Evolutionary conservation across 2,888 invertebrate genomes (phyloP).

Genomic region (Anoplius nigerrimus): DNA sequence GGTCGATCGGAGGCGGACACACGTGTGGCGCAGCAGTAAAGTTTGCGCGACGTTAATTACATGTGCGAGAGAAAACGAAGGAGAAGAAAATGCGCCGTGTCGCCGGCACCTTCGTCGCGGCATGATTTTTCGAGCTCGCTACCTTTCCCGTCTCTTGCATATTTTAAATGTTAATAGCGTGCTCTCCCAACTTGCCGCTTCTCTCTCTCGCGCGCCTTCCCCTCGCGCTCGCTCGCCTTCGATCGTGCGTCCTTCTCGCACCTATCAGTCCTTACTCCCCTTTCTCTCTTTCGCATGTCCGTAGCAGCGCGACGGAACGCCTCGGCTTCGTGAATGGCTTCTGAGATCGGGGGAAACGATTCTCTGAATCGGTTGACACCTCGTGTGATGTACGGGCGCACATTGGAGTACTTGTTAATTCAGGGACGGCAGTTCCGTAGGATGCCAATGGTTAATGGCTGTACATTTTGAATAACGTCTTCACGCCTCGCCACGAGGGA

Average conservation of each 20-base stretch:
- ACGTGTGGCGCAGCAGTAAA: no score
- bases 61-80: no score
- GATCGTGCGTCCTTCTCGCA: no score
- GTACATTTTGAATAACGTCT: conserved; percentile 69
- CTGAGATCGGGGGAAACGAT: conserved; percentile 67
- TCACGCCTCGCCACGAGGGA: conserved; percentile 54
- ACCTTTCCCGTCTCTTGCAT: conserved; percentile 37
- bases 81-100: no score
- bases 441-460: conserved; percentile 67
- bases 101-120: no score
- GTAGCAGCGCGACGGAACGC: no score
- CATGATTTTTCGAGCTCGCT: background rate
- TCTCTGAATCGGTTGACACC: conserved; percentile 70
- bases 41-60: no score
- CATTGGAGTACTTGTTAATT: conserved; percentile 70
- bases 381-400: conserved; percentile 67
- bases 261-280: no score
- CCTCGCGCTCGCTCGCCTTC: no score
- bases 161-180: conserved; percentile 54
- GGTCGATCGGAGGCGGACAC: no score
- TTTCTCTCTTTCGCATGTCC: background rate
- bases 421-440: conserved; percentile 69
- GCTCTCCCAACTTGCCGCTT: conserved; percentile 19
- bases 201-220: background rate
- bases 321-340: conserved; percentile 61